Conservation (phyloP, 2,797 vertebrate species). For the Karalla daura region DNA sequence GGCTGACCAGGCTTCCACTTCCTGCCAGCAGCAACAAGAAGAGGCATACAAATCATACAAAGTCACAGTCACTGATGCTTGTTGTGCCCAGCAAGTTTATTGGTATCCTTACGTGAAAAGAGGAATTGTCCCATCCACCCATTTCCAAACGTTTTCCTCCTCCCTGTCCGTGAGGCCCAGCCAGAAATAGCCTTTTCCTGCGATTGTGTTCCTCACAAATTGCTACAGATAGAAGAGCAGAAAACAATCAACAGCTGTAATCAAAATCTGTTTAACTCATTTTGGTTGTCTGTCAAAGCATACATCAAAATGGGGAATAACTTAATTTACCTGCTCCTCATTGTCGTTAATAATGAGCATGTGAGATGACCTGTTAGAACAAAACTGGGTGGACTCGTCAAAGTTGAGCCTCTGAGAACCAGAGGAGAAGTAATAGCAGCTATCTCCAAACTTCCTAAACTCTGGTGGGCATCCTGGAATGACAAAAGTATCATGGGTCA, state of each 20-base stretch:
- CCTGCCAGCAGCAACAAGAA: slow-evolving; percentile 74
- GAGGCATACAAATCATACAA: not conserved
- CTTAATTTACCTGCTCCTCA: slow-evolving; percentile 90
- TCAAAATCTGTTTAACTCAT: no score
- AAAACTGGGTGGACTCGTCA: slow-evolving; percentile 88
- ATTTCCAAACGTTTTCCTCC: slow-evolving; percentile 92
- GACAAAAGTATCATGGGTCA: no score
- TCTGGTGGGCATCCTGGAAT: slow-evolving; percentile 87
- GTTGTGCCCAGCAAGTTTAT: not conserved
- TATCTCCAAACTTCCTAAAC: slow-evolving; percentile 90
- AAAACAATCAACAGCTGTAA: not conserved
- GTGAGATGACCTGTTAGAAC: slow-evolving; percentile 85
- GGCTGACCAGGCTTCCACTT: slow-evolving; percentile 97
- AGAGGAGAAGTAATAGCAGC: slow-evolving; percentile 94
- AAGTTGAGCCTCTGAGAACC: slow-evolving; percentile 87
- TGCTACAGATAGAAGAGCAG: slow-evolving; percentile 74
- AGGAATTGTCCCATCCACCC: slow-evolving; percentile 91
- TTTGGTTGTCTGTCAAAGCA: not conserved
- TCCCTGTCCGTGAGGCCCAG: slow-evolving; percentile 92
- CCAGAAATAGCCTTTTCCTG: slow-evolving; percentile 92
- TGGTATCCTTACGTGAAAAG: slow-evolving; percentile 86
- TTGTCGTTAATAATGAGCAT: slow-evolving; percentile 92
- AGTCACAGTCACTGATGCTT: not conserved
- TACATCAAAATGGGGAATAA: not conserved
- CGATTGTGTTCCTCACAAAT: slow-evolving; percentile 89